phyloP scores from a whole-genome alignment of 2,888 invertebrate genomes.

The Agrotis puta region DNA sequence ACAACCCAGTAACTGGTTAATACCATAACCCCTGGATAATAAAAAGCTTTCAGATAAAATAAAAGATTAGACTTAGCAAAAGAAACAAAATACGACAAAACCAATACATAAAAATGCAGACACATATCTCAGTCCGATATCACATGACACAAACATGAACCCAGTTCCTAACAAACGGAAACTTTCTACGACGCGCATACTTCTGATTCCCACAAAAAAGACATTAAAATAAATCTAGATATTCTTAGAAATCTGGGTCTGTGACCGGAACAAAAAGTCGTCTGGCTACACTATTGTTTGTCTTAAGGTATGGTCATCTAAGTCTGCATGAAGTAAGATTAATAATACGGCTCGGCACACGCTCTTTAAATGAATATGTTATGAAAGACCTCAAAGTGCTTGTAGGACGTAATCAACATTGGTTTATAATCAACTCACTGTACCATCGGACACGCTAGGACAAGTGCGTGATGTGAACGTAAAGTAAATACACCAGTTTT shows the following conservation, averaged over 20 bases:
- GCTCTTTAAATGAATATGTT: too few species aligned
- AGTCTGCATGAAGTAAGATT: slow-evolving; percentile 37
- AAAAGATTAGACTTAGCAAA: neutral
- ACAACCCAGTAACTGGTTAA: too few species aligned
- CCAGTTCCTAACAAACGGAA: slow-evolving; percentile 23
- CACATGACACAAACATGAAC: slow-evolving; percentile 7
- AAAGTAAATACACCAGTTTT: too few species aligned
- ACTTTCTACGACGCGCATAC: slow-evolving; percentile 57
- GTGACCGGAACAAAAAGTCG: slow-evolving; percentile 58
- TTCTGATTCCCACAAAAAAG: slow-evolving; percentile 46
- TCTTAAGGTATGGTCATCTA: slow-evolving; percentile 40
- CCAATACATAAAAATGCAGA: slow-evolving; percentile 22
- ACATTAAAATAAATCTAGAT: slow-evolving; percentile 61
- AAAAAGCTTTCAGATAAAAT: neutral
- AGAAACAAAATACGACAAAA: neutral
- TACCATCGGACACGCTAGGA: too few species aligned
- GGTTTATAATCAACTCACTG: too few species aligned
- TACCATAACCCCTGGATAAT: too few species aligned
- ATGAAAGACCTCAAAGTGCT: too few species aligned
- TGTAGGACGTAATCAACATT: too few species aligned
- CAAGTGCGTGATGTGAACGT: too few species aligned
- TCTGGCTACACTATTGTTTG: slow-evolving; percentile 47
- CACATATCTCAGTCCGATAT: slow-evolving; percentile 36
- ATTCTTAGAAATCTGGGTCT: slow-evolving; percentile 60
- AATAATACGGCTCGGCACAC: slow-evolving; percentile 9